Conservation (phyloP, 2,888 invertebrate genomes). For the Spodoptera picta region DNA sequence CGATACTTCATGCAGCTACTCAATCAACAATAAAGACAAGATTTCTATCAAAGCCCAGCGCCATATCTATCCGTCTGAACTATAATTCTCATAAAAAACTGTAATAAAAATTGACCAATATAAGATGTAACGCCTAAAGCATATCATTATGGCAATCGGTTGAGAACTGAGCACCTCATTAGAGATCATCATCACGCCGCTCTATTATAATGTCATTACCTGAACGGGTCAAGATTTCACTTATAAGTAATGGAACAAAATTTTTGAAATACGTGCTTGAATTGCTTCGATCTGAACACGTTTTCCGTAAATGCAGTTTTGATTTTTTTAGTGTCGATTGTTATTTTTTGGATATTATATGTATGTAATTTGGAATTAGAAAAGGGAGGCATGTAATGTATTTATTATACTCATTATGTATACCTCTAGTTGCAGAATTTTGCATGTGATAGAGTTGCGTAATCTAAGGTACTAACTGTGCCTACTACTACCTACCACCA, state of each 20-base stretch:
- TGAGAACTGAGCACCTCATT: slow-evolving; percentile 48
- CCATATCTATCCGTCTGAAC: neutral
- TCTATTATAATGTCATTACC: slow-evolving; percentile 56
- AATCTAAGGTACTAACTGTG: too few relatives aligned
- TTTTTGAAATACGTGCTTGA: slow-evolving; percentile 48
- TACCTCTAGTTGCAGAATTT: too few relatives aligned
- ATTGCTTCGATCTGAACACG: slow-evolving; percentile 38
- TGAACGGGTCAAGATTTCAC: slow-evolving; percentile 48
- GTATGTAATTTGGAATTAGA: neutral
- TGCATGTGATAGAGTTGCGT: too few relatives aligned
- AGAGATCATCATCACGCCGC: slow-evolving; percentile 40
- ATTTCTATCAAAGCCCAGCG: neutral
- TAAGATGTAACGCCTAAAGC: slow-evolving; percentile 44
- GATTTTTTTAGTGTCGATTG: slow-evolving; percentile 37
- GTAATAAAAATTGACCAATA: slow-evolving; percentile 50
- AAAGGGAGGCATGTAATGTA: too few relatives aligned
- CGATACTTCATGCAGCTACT: too few relatives aligned
- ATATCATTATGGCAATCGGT: slow-evolving; percentile 49
- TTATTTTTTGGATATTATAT: slow-evolving; percentile 21
- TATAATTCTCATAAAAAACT: slow-evolving; percentile 16
- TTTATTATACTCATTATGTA: too few relatives aligned
- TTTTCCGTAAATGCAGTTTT: slow-evolving; percentile 36
- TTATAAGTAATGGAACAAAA: slow-evolving; percentile 41
- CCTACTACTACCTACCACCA: too few relatives aligned
- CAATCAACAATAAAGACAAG: neutral